These are phyloP conservation scores for Rhegmatorhina hoffmannsi DNA, from an alignment of 2,113 vertebrate species.

Conservation along the genomic window DNA sequence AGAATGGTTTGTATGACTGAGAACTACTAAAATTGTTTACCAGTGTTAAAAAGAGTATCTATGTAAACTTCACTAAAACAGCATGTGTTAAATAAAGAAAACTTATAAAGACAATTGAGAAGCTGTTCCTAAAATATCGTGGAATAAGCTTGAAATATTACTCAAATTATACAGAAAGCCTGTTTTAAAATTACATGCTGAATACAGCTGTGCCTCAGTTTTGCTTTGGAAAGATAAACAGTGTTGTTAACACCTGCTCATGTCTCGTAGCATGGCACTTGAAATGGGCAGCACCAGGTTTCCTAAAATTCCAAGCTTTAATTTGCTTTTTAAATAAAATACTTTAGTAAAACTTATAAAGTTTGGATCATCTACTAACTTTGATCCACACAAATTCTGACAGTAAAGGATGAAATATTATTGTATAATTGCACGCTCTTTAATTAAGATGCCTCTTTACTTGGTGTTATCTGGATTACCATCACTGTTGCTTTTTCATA, in stretches of 20 bases:
- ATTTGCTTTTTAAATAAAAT: background rate
- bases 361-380: background rate
- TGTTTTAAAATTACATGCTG: background rate
- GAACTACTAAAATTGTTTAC: background rate
- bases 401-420: background rate
- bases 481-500: background rate
- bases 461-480: background rate
- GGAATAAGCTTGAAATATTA: background rate
- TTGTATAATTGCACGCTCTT: background rate
- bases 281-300: conserved; percentile 15
- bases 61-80: background rate
- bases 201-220: background rate
- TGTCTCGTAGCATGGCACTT: conserved; percentile 6
- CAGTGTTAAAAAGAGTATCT: background rate
- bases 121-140: background rate
- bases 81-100: background rate
- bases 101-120: background rate
- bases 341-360: background rate
- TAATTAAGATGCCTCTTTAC: background rate
- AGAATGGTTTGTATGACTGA: background rate
- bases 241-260: conserved; percentile 45
- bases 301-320: background rate
- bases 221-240: conserved; percentile 6
- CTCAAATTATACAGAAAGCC: background rate
- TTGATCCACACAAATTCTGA: background rate